Base-by-base conservation (phyloP, 1,140 invertebrate genomes). In the Neelides sp. region DNA sequence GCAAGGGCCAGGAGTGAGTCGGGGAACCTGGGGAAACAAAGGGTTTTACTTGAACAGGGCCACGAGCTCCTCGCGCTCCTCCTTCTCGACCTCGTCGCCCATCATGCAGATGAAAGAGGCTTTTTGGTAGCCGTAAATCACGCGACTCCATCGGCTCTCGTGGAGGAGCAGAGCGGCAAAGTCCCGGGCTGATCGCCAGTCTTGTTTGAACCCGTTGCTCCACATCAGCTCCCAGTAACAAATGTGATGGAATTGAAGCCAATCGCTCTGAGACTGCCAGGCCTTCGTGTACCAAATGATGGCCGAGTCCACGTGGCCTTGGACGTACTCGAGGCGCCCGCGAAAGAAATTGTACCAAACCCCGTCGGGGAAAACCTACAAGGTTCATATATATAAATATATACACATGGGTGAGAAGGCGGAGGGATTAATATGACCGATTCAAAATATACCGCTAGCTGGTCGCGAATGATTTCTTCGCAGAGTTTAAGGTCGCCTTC, bases 151-250 rank as follows among this genome's bases (percentile, higher is more conserved):
- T 36, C 81, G 79, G 61, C 87, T 93, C 55, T 88, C 76, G 48
- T 79, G 71, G 4, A 81, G 69, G 15, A 96, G 68, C 39, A 72
- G 72, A 22, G 76, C 73, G 1, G 87, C 82, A 69, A 82, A 89
- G 23, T 74, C 68, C 30, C 78, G 68, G 7, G 85, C 82, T 61
- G 82, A 70, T 37, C 74, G 68, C 85, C 85, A 90, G 40, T 81
- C 68, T 30, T 70, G 68, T 50, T 73, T 66, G n/a, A 77, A 61
- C 80, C 79, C 78, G 63, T 89, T 76, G 7, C 84, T 78, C 89
- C 90, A 96, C 71, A 92, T 78, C 20, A 95, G 70, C 68, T 97
- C 92, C 93, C 92, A 97, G 66, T 81, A 94, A 65, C 89, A 93
- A 0, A 96, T 65, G 66, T 95, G 89, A 69, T 94, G 89, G 66